phyloP scores from a whole-genome alignment of 2,113 vertebrate genomes.

The Epinephelus lanceolatus region DNA sequence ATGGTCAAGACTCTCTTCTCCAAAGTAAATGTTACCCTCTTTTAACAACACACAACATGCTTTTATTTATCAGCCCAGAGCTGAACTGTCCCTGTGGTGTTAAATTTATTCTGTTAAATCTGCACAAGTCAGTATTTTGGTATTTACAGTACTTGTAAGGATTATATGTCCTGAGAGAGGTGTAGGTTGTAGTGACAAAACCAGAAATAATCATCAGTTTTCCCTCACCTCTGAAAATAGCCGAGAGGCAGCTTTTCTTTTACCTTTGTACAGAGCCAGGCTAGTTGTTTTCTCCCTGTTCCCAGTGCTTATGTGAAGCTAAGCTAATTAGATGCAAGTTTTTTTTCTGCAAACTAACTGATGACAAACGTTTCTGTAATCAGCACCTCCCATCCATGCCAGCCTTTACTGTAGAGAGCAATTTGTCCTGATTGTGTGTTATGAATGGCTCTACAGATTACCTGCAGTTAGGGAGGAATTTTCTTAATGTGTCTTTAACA shows the following conservation, averaged over 20 bases:
- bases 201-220: neutral
- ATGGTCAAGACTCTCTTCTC: too few species aligned
- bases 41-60: too few species aligned
- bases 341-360: neutral
- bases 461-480: conserved; percentile 51
- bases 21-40: too few species aligned
- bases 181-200: too few species aligned
- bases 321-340: neutral
- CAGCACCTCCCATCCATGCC: conserved; percentile 11
- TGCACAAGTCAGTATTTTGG: too few species aligned
- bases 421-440: conserved; percentile 42
- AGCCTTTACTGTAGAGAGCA: conserved; percentile 19
- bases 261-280: neutral
- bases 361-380: neutral
- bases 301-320: neutral
- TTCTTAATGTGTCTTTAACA: conserved; percentile 31
- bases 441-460: conserved; percentile 66
- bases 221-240: neutral
- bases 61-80: too few species aligned
- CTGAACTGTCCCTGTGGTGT: too few species aligned
- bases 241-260: too few species aligned
- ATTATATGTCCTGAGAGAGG: too few species aligned
- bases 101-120: too few species aligned
- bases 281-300: neutral
- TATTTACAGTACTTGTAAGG: too few species aligned